These are phyloP conservation scores for Leptinotarsa juncta DNA, from an alignment of 2,888 invertebrate species.

Conservation along the genomic window DNA sequence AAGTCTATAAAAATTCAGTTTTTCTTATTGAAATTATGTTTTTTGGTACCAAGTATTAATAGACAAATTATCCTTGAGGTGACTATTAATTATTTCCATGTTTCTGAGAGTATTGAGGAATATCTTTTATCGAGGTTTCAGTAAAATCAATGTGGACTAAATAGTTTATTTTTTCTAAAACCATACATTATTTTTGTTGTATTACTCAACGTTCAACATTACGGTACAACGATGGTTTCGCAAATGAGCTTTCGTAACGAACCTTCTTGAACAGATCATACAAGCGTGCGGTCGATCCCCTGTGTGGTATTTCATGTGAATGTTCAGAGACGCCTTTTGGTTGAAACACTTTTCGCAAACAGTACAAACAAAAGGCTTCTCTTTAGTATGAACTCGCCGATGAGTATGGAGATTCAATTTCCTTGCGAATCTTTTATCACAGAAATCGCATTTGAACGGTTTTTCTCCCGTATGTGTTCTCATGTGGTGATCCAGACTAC, in stretches of 20 bases:
- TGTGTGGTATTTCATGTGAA: conserved; percentile 63
- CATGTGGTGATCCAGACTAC: conserved; percentile 53
- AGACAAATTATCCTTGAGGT: no score
- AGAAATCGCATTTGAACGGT: conserved; percentile 46
- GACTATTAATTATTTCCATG: no score
- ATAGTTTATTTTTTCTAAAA: no score
- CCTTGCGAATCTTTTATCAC: conserved; percentile 58
- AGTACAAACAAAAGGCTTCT: conserved; percentile 41
- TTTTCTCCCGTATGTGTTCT: conserved; percentile 62
- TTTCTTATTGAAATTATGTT: no score
- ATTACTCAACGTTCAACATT: no score
- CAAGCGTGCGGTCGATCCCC: conserved; percentile 70
- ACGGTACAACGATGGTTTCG: conserved; percentile 56
- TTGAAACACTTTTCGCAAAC: conserved; percentile 65
- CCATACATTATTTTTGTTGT: no score
- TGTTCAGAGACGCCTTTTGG: conserved; percentile 68
- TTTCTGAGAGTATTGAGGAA: no score
- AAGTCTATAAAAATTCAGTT: no score
- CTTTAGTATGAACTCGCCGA: conserved; percentile 53
- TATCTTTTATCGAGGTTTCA: no score
- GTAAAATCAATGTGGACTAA: no score
- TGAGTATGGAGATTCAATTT: conserved; percentile 64
- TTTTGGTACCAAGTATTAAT: no score
- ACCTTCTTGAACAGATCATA: conserved; percentile 51
- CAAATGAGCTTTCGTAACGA: conserved; percentile 51